Evolutionary conservation across 2,113 vertebrate genomes (phyloP).

Genomic region (Bettongia penicillata): DNA sequence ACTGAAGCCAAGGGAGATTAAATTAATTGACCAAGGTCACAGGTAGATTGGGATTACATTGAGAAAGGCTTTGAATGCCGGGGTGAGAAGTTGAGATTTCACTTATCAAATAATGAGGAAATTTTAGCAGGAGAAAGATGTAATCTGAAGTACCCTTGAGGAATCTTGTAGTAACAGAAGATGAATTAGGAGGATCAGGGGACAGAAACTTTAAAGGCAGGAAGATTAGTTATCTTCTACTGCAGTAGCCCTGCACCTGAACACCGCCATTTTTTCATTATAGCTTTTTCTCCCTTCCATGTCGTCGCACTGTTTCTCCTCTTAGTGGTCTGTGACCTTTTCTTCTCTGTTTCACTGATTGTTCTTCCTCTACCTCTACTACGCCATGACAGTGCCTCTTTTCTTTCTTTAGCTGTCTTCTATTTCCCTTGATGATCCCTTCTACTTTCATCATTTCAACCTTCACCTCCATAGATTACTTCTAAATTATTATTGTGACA

Average conservation of each 20-base stretch:
- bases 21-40: neutral
- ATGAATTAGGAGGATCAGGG: neutral
- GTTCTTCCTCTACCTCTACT: neutral
- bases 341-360: neutral
- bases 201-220: neutral
- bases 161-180: neutral
- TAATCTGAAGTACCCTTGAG: neutral
- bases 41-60: neutral
- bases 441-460: neutral
- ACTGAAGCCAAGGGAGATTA: neutral
- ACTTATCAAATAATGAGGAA: neutral
- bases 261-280: neutral
- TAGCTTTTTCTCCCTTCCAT: neutral
- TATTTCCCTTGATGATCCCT: neutral
- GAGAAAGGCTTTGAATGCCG: neutral
- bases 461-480: neutral
- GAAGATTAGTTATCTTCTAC: neutral
- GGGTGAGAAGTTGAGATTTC: too few species aligned
- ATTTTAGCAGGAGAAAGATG: neutral
- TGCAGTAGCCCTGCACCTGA: neutral
- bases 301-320: neutral
- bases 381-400: neutral
- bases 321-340: neutral
- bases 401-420: neutral
- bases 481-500: neutral